These are phyloP conservation scores for Aspiorhynchus laticeps DNA, from an alignment of 2,113 vertebrate species.

Conservation along the genomic window DNA sequence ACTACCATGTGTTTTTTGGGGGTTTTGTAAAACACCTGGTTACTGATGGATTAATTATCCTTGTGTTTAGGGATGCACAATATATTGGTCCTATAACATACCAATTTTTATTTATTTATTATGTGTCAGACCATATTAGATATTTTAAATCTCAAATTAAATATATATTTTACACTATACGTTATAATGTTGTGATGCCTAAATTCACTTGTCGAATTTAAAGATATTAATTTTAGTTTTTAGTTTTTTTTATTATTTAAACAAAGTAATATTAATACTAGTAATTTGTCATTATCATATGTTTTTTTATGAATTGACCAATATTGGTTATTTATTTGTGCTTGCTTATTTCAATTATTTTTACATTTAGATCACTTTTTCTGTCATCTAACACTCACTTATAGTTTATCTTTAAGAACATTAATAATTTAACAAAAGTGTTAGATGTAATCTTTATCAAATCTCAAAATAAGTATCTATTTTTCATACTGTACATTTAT, in stretches of 20 bases:
- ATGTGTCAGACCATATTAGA: not conserved
- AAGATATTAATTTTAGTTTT: not conserved
- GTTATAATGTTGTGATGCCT: not conserved
- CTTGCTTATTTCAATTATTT: not conserved
- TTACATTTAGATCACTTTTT: not conserved
- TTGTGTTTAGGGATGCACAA: not conserved
- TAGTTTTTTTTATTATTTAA: not conserved
- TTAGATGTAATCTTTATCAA: not conserved
- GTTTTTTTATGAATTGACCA: no score
- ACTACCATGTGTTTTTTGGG: not conserved
- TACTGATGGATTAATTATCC: not conserved
- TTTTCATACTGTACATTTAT: no score
- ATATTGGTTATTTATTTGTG: not conserved
- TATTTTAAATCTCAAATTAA: not conserved
- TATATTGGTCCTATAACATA: not conserved
- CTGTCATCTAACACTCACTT: not conserved
- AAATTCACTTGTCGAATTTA: not conserved
- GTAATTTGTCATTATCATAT: no score
- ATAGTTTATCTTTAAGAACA: not conserved
- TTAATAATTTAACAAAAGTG: not conserved
- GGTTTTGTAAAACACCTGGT: not conserved
- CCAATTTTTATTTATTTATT: not conserved
- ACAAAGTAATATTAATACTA: not conserved
- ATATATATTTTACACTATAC: not conserved
- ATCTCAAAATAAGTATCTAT: not conserved